A percentile compares a stretch with the other conserved stretches of the same genome.
Evolutionary conservation across 1,140 invertebrate genomes (phyloP).

Genomic region (Bombus superbus): DNA sequence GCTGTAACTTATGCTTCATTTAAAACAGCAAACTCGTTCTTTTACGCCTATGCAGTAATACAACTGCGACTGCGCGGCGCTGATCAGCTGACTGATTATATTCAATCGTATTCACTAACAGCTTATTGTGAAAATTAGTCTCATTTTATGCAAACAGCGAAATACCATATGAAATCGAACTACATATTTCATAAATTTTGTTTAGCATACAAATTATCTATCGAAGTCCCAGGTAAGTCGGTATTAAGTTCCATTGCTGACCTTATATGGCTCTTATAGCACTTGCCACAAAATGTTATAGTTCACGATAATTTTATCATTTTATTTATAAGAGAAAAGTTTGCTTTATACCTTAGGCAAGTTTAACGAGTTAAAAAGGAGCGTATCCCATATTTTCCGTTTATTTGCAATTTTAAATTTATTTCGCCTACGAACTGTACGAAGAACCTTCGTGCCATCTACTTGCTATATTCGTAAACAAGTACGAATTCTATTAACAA

Average conservation of each 20-base stretch:
- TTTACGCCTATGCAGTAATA: constrained; percentile 30
- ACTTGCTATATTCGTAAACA: background rate
- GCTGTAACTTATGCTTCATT: background rate
- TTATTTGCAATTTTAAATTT: constrained; percentile 6
- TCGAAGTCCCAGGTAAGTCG: background rate
- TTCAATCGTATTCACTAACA: constrained; percentile 9
- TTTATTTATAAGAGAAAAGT: background rate
- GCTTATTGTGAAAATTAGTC: background rate
- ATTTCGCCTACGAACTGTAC: background rate
- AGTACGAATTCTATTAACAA: background rate
- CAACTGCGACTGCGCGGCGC: constrained; percentile 31
- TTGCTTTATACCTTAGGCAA: background rate
- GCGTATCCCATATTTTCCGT: background rate
- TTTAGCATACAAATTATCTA: background rate
- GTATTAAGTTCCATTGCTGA: background rate
- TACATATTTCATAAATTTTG: background rate
- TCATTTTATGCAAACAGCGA: background rate
- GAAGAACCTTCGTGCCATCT: background rate
- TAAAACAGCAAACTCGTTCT: constrained; percentile 23
- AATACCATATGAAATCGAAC: background rate
- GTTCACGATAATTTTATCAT: background rate
- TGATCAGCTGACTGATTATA: constrained; percentile 38
- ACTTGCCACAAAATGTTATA: too few species aligned
- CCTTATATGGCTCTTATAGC: background rate
- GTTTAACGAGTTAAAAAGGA: background rate